Evolutionary conservation across 2,888 invertebrate genomes (phyloP).

Genomic region (Campoplex nolae): DNA sequence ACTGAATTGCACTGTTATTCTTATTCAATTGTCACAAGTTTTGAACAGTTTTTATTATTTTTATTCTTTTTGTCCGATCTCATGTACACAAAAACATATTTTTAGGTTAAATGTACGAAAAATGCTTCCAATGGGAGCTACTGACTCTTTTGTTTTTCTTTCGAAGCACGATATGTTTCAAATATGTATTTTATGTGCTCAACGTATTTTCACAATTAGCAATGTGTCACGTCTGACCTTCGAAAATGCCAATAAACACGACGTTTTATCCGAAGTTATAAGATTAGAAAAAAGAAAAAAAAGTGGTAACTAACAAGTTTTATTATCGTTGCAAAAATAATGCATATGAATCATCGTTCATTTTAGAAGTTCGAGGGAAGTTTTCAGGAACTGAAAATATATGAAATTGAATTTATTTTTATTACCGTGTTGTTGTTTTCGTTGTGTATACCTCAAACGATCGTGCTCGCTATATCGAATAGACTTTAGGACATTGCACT

Average conservation of each 20-base stretch:
- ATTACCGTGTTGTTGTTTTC: neutral
- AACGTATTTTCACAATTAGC: neutral
- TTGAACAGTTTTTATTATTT: too few species aligned
- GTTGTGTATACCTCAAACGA: neutral
- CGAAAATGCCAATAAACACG: neutral
- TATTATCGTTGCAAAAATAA: too few species aligned
- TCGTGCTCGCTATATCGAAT: neutral
- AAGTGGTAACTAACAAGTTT: too few species aligned
- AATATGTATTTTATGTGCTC: neutral
- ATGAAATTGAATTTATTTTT: too few species aligned
- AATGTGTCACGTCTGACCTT: neutral
- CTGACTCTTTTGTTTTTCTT: neutral
- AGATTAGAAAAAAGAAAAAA: too few species aligned
- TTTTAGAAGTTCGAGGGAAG: too few species aligned
- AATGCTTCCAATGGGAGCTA: neutral
- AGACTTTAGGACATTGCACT: conserved; percentile 30
- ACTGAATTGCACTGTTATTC: neutral
- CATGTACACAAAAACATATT: too few species aligned
- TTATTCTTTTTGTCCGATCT: too few species aligned
- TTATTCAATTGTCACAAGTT: neutral
- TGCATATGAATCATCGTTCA: too few species aligned
- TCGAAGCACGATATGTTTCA: neutral
- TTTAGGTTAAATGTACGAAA: too few species aligned
- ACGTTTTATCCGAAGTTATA: neutral
- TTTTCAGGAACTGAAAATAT: too few species aligned